These are phyloP conservation scores for Xanthorhoe spadicearia DNA, from an alignment of 2,888 invertebrate species.

Conservation along the genomic window DNA sequence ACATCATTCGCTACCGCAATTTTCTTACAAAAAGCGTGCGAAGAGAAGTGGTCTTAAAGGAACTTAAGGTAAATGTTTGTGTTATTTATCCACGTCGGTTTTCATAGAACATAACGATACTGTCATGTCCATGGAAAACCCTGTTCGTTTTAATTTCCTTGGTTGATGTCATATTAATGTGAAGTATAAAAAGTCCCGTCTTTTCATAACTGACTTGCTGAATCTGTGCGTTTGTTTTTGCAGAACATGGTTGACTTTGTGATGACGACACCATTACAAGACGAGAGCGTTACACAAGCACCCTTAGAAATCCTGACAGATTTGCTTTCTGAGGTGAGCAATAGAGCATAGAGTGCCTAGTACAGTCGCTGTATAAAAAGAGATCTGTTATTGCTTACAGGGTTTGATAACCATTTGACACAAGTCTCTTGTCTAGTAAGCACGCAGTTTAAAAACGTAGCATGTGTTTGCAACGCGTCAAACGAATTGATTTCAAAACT, in stretches of 20 bases:
- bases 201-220: not conserved
- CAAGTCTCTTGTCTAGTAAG: too few species aligned
- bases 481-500: too few species aligned
- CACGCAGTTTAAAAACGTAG: too few species aligned
- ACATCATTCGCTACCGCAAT: constrained; percentile 89
- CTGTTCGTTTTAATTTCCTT: constrained; percentile 10
- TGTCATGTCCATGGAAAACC: constrained; percentile 7
- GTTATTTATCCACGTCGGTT: not conserved
- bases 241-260: constrained; percentile 91
- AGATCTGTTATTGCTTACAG: too few species aligned
- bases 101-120: not conserved
- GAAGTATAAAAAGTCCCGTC: not conserved
- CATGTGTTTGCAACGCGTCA: too few species aligned
- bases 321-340: constrained; percentile 85
- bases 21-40: constrained; percentile 87
- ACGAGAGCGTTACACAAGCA: constrained; percentile 89
- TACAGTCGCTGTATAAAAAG: too few species aligned
- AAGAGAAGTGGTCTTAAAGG: constrained; percentile 90
- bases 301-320: constrained; percentile 90
- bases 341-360: not conserved
- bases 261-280: constrained; percentile 90
- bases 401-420: too few species aligned
- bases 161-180: constrained; percentile 15
- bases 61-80: constrained; percentile 86
- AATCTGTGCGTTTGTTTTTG: constrained; percentile 48